Base-by-base conservation (phyloP, 2,113 vertebrate species). In the Callaeas wilsoni region DNA sequence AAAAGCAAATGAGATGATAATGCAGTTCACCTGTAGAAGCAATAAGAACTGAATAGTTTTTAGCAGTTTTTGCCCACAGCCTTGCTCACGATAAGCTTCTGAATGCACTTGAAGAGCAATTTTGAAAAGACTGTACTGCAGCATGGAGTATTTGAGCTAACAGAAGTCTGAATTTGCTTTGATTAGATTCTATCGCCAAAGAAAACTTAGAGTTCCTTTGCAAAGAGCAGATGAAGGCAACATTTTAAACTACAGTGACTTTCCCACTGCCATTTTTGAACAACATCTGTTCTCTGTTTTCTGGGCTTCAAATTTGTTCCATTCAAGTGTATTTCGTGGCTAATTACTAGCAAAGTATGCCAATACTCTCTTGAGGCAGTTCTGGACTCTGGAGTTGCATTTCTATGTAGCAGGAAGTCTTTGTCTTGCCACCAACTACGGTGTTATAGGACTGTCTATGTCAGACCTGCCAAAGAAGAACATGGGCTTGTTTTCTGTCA, bases 251-350 rank as follows among this genome's bases (percentile, higher is more conserved):
- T 47, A 13, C 27, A 52, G 49, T 6, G 1, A 49, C 17, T 91
- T 89, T 88, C n/a, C 64, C 69, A 50, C 49, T 67, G 44, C 35
- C 1, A 1, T 68, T 91, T 75, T 52, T 44, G 57, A 79, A 23
- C 62, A 84, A 75, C 87, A 91, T 94, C 94, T 87, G 59, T 74
- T 87, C 57, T 85, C 39, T 79, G 29, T 76, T 90, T 85, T 62
- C n/a, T 56, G 30, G 8, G 55, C 33, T 77, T 81, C 63, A 50
- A 2, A 80, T 88, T 76, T 80, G 42, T 85, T 87, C 47, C n/a
- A 23, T 74, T 93, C 39, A n/a, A 0, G 0, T 83, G 69, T 74
- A 33, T 71, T 87, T 76, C 15, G 25, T 68, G 70, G 65, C 57
- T 92, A 93, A 83, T 94, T 84, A 47, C 65, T 76, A 57, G 29